Evolutionary conservation across 2,888 invertebrate species (phyloP).

Genomic region (Apamea epomidion): DNA sequence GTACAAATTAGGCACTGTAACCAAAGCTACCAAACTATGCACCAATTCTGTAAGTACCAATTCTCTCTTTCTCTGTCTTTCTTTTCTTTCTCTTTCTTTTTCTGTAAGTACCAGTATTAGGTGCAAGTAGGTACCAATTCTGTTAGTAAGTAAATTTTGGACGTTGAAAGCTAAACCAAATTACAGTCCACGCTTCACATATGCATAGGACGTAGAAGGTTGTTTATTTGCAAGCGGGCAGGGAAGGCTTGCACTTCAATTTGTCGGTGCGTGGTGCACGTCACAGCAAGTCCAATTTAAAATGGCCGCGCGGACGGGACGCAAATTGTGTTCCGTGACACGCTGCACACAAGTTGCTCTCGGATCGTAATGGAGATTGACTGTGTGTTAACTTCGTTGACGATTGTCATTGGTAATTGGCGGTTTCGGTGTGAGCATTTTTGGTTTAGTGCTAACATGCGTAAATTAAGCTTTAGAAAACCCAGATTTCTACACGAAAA

Average conservation of each 20-base stretch:
- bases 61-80: too few relatives aligned
- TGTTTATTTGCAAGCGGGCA: conserved; percentile 29
- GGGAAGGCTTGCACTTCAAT: conserved; percentile 56
- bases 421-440: neutral
- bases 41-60: neutral
- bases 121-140: neutral
- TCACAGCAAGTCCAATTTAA: conserved; percentile 60
- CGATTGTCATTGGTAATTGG: neutral
- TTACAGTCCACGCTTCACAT: neutral
- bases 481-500: neutral
- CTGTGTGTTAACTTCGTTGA: conserved; percentile 25
- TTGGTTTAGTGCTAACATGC: too few relatives aligned
- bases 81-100: too few relatives aligned
- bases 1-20: neutral
- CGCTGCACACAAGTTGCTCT: conserved; percentile 30
- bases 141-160: conserved; percentile 12
- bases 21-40: neutral
- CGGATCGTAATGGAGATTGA: conserved; percentile 35
- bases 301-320: conserved; percentile 29
- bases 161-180: conserved; percentile 29
- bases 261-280: conserved; percentile 51
- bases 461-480: neutral
- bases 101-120: too few relatives aligned
- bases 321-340: conserved; percentile 46
- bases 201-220: neutral